These are phyloP conservation scores for Nysson spinosus DNA, from an alignment of 2,888 invertebrate species.

Conservation along the genomic window DNA sequence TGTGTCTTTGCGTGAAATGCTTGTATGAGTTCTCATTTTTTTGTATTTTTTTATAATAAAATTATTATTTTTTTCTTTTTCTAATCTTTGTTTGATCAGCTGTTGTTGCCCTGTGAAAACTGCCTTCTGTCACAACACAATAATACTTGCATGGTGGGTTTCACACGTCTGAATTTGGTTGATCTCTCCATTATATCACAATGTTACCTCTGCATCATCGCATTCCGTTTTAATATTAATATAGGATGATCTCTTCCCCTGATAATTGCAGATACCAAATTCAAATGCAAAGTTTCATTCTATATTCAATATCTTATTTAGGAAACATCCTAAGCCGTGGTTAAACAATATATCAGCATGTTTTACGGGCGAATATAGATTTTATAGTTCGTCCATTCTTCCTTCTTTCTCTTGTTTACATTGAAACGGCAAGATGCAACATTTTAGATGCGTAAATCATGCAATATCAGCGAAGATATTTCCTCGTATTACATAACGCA, in stretches of 20 bases:
- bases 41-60: constrained; percentile 81
- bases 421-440: constrained; percentile 13
- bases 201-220: constrained; percentile 55
- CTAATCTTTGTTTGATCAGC: constrained; percentile 82
- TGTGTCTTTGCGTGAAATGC: constrained; percentile 66
- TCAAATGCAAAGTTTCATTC: constrained; percentile 57
- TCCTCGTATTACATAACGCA: constrained; percentile 1
- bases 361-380: too few species aligned
- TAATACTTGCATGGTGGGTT: constrained; percentile 76
- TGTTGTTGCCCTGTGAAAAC: constrained; percentile 85
- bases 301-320: constrained; percentile 62
- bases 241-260: constrained; percentile 42
- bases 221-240: constrained; percentile 47
- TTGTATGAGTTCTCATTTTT: constrained; percentile 70
- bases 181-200: constrained; percentile 65
- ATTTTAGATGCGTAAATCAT: constrained; percentile 14
- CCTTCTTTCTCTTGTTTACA: background rate
- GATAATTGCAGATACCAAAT: constrained; percentile 59
- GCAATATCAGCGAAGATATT: constrained; percentile 2
- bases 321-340: constrained; percentile 58
- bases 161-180: constrained; percentile 69
- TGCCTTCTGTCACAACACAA: constrained; percentile 82
- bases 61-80: constrained; percentile 80
- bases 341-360: background rate
- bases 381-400: constrained; percentile 2